Evolutionary conservation across 2,888 invertebrate species (phyloP), one percentile per base, ranked within the genome.

Genomic region (Panorpa germanica): DNA sequence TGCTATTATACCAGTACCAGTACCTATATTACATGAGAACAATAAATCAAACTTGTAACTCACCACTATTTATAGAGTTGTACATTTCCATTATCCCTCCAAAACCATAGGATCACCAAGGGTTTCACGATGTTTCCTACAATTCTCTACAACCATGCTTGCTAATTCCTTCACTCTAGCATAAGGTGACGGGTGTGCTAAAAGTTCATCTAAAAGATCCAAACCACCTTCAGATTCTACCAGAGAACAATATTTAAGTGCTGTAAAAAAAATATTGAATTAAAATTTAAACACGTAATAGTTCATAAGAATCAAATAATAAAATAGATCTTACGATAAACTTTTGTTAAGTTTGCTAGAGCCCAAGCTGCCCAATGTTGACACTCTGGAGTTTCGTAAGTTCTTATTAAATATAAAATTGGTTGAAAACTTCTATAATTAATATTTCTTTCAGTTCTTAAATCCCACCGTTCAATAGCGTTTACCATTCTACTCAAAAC

Each of bases 311-410:
- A 5, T 11, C 8, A 14, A 25, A 17, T 9, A 24, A 31, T n/a
- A 18, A 10, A 21, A 17, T n/a, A 25, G 10, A 19, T 4, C 11
- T 22, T 19, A 19, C 8, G 5, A 18, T 23, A 31, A 26, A 52
- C 50, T 40, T 49, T 76, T 27, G 95, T 96, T 36, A 96, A 68
- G 58, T 96, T 96, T 28, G 93, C 91, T 35, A 96, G 61, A 1
- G 95, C 95, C 95, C 95, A 96, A 5, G 82, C 78, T 3, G 93
- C 91, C 95, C 95, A 95, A 50, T 86, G 78, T 50, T 90, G 90
- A 51, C 88, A 90, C 49, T 83, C 75, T 2, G 85, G 81, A 2
- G 90, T 88, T 47, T 88, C 82, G 42, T 76, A 71, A 31, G 78
- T 72, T 36, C 70, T 64, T 25, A 91, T 65, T 36, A 96, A 59